Percentiles rank a stretch among this genome's conserved stretches.
These are phyloP conservation scores for Arvicanthis niloticus DNA, from an alignment of 2,113 vertebrate genomes.

Conservation along the genomic window DNA sequence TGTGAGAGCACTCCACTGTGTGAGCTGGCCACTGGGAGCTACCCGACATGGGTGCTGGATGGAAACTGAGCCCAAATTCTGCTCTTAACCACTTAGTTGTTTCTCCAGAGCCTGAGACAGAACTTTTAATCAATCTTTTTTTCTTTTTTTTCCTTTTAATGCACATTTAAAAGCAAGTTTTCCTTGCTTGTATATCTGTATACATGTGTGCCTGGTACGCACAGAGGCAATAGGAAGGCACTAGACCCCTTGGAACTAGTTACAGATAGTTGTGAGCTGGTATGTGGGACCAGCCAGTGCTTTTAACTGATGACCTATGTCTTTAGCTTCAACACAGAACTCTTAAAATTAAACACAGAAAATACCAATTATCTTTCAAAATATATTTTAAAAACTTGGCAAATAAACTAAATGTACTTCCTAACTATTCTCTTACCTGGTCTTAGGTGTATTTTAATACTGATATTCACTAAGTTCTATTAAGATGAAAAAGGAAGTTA, in stretches of 20 bases:
- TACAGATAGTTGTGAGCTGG: not conserved
- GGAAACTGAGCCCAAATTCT: not conserved
- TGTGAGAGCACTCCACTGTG: not conserved
- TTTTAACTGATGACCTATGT: not conserved
- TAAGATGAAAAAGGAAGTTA: slow-evolving; percentile 13
- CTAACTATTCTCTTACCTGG: slow-evolving; percentile 43
- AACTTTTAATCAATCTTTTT: not conserved
- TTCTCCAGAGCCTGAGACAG: not conserved
- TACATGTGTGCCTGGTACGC: not conserved
- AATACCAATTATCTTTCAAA: slow-evolving; percentile 62
- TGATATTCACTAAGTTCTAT: slow-evolving; percentile 11
- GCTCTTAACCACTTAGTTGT: not conserved
- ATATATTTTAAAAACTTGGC: slow-evolving; percentile 32
- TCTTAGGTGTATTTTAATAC: slow-evolving; percentile 50
- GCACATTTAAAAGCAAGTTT: not conserved
- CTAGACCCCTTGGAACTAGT: not conserved
- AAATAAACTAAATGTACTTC: slow-evolving; percentile 13
- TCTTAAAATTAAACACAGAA: slow-evolving; percentile 54
- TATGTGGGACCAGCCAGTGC: not conserved
- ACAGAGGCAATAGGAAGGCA: not conserved
- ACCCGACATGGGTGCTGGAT: not conserved
- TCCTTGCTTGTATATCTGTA: not conserved
- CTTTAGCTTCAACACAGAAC: not conserved
- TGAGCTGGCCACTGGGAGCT: not conserved
- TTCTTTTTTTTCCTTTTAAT: not conserved